Evolutionary conservation across 2,888 invertebrate genomes (phyloP).

Genomic region (Rotaria macrura): DNA sequence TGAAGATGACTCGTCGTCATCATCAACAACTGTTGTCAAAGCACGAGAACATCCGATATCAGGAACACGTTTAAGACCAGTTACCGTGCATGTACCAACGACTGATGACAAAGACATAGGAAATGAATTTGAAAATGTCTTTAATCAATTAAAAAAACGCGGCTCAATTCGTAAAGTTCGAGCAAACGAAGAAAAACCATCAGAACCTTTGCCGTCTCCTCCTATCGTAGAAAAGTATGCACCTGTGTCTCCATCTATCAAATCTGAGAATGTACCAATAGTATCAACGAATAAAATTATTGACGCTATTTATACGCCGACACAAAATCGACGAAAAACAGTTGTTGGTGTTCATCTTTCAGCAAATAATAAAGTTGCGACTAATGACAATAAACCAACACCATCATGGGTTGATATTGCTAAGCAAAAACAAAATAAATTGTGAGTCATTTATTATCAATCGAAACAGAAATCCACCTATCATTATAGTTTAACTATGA

Average conservation of each 20-base stretch:
- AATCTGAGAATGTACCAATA: background rate
- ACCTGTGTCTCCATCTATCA: background rate
- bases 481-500: too few species aligned
- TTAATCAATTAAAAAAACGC: background rate
- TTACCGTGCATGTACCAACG: background rate
- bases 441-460: background rate
- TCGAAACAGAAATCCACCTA: too few species aligned
- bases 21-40: background rate
- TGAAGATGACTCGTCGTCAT: background rate
- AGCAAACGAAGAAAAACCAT: background rate
- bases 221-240: background rate
- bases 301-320: background rate
- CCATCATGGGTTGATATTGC: background rate
- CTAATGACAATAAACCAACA: background rate
- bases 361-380: background rate
- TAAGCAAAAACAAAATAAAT: conserved; percentile 4
- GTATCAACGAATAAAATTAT: background rate
- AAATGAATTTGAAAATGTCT: conserved; percentile 1
- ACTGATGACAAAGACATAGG: background rate
- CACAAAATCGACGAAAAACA: background rate
- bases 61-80: background rate
- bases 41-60: background rate
- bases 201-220: background rate
- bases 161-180: background rate
- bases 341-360: background rate